Evolutionary conservation across 2,888 invertebrate species (phyloP).

Genomic region (Iselma pallidipennis): DNA sequence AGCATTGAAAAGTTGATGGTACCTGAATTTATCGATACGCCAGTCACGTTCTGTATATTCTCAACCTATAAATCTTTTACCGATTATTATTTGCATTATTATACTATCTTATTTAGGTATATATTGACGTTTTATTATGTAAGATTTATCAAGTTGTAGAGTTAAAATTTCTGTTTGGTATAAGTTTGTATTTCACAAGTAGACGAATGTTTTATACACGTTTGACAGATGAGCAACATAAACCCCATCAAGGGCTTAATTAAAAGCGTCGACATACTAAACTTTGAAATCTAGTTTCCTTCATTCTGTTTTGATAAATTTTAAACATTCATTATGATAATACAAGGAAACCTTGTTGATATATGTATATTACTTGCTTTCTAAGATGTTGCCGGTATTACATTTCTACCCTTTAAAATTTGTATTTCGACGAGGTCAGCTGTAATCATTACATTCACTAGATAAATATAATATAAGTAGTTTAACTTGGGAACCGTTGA

Average conservation of each 20-base stretch:
- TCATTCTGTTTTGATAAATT: neutral
- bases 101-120: too few relatives aligned
- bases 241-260: neutral
- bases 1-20: too few relatives aligned
- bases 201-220: neutral
- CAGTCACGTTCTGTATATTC: constrained; percentile 10
- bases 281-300: neutral
- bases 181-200: neutral
- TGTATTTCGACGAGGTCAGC: neutral
- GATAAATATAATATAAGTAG: too few relatives aligned
- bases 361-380: too few relatives aligned
- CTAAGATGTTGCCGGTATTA: neutral
- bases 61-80: constrained; percentile 9
- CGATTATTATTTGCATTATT: constrained; percentile 13
- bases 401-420: neutral
- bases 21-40: constrained; percentile 5
- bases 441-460: neutral
- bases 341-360: neutral
- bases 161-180: neutral
- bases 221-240: neutral
- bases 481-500: too few relatives aligned
- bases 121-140: too few relatives aligned
- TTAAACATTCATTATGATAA: neutral
- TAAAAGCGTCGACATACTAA: neutral
- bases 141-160: neutral